Conservation (phyloP, 2,888 invertebrate genomes). For the Hemithea aestivaria region DNA sequence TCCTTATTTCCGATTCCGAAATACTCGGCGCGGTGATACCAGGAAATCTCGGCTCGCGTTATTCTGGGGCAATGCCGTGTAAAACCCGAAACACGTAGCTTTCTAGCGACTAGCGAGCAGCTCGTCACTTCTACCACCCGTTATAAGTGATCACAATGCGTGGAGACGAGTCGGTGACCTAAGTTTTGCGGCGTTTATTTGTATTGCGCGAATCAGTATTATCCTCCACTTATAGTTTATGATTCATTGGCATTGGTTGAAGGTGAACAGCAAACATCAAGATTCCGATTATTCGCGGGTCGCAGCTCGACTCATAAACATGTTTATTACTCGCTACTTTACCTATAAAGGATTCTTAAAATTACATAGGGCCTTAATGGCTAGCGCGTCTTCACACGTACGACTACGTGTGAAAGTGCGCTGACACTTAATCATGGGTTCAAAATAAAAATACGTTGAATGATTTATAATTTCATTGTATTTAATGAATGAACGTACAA, state of each 20-base stretch:
- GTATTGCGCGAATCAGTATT: conserved; percentile 15
- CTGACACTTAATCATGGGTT: no score
- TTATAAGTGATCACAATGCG: conserved; percentile 69
- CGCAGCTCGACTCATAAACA: no score
- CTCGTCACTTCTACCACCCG: conserved; percentile 59
- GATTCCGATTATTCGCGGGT: no score
- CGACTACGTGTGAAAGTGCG: no score
- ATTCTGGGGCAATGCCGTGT: conserved; percentile 72
- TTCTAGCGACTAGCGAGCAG: conserved; percentile 67
- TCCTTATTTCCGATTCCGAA: conserved; percentile 76
- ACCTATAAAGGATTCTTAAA: no score
- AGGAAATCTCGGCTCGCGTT: conserved; percentile 66
- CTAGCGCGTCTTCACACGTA: no score
- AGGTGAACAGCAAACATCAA: no score
- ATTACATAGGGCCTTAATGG: no score
- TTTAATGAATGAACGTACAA: conserved; percentile 60
- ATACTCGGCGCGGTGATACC: conserved; percentile 65
- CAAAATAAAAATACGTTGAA: conserved; percentile 33
- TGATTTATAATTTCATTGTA: conserved; percentile 52
- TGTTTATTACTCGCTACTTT: no score
- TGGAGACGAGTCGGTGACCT: conserved; percentile 66
- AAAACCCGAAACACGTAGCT: conserved; percentile 68
- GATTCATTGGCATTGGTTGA: no score
- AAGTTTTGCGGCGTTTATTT: conserved; percentile 47
- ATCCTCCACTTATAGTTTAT: no score